phyloP scores from a whole-genome alignment of 2,113 vertebrate genomes.

The Hyperoodon ampullatus region DNA sequence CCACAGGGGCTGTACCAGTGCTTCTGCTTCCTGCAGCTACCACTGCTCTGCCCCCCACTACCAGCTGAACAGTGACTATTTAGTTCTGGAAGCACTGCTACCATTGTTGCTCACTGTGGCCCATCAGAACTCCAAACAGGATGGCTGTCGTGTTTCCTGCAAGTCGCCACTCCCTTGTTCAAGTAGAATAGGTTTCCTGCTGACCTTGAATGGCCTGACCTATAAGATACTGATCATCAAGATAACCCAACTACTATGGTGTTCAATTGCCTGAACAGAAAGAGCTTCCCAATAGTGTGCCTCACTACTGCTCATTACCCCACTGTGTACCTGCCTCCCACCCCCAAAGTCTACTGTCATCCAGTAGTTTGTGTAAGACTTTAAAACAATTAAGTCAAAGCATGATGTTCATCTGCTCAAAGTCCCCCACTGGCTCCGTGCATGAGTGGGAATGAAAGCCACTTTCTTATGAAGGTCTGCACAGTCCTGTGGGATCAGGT shows the following conservation, averaged over 20 bases:
- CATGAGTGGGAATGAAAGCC: not conserved
- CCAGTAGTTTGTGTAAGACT: not conserved
- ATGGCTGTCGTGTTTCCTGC: not conserved
- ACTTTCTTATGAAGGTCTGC: not conserved
- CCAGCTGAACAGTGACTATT: rapidly evolving
- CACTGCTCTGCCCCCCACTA: no score
- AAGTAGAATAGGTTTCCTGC: not conserved
- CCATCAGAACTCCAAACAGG: not conserved
- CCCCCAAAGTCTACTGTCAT: not conserved
- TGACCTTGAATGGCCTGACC: not conserved
- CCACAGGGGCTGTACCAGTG: not conserved
- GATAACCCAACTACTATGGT: not conserved
- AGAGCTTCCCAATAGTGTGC: not conserved
- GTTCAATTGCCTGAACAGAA: not conserved
- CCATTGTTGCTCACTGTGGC: not conserved
- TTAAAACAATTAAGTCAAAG: not conserved
- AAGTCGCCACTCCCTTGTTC: not conserved
- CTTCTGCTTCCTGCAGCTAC: not conserved
- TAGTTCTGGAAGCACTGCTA: rapidly evolving
- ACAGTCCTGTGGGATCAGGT: not conserved
- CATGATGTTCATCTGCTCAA: not conserved
- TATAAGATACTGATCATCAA: not conserved
- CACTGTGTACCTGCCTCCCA: not conserved
- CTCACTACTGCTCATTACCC: not conserved
- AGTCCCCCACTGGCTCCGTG: not conserved